phyloP scores from a whole-genome alignment of 2,888 invertebrate species.

The Drosophila leonis region DNA sequence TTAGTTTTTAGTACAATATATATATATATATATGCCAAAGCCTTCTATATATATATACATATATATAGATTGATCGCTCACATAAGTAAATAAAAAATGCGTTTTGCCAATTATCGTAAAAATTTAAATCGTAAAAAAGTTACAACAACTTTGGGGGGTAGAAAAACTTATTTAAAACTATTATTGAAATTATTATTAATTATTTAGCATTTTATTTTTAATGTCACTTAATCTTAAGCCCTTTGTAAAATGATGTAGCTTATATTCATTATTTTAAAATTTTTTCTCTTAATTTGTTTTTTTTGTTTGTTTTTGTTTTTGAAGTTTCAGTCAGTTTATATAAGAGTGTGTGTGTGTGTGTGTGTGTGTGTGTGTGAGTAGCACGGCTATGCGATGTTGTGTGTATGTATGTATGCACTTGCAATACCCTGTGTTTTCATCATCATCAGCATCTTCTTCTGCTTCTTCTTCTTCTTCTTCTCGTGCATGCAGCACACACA shows the following conservation, averaged over 20 bases:
- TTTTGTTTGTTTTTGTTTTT: constrained; percentile 46
- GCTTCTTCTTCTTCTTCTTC: background rate
- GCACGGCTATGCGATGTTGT: constrained; percentile 11
- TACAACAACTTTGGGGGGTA: constrained; percentile 75
- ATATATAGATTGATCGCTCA: constrained; percentile 1
- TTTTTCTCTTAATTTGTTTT: constrained; percentile 31
- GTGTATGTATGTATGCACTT: constrained; percentile 25
- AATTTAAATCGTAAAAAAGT: constrained; percentile 75
- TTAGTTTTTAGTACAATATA: constrained; percentile 56
- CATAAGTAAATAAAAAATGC: constrained; percentile 57
- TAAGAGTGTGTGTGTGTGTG: constrained; percentile 50
- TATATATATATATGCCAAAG: constrained; percentile 23
- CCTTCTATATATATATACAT: constrained; percentile 2
- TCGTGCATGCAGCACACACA: constrained; percentile 15
- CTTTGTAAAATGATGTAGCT: constrained; percentile 63
- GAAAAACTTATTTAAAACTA: constrained; percentile 80
- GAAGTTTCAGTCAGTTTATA: constrained; percentile 77
- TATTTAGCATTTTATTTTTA: constrained; percentile 37
- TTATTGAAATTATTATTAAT: constrained; percentile 74
- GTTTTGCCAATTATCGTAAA: constrained; percentile 73
- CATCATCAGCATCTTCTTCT: background rate
- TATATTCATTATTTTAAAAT: constrained; percentile 28
- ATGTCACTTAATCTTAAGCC: constrained; percentile 58
- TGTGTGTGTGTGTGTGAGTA: constrained; percentile 24
- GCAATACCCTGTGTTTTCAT: background rate